These are phyloP conservation scores for Troides oblongomaculatus DNA, from an alignment of 2,888 invertebrate species.

Conservation along the genomic window DNA sequence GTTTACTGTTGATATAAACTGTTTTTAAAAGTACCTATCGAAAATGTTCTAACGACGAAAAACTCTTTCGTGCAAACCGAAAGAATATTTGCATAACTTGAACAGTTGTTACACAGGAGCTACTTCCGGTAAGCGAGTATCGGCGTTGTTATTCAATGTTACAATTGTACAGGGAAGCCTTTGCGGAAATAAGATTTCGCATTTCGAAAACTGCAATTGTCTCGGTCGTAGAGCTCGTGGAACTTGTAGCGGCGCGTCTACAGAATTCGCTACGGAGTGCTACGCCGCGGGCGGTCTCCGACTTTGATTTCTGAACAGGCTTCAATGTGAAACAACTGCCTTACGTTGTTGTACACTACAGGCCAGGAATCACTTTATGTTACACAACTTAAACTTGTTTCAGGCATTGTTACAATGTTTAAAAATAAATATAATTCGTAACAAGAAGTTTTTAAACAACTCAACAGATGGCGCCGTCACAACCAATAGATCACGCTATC, in stretches of 20 bases:
- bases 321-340: too few relatives aligned
- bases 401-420: too few relatives aligned
- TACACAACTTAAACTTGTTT: too few relatives aligned
- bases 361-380: too few relatives aligned
- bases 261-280: neutral
- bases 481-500: too few relatives aligned
- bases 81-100: slow-evolving; percentile 22
- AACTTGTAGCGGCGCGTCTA: slow-evolving; percentile 13
- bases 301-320: slow-evolving; percentile 12
- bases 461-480: too few relatives aligned
- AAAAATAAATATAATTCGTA: too few relatives aligned
- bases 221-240: neutral
- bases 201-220: slow-evolving; percentile 27
- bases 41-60: slow-evolving; percentile 2
- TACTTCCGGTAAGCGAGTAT: slow-evolving; percentile 7
- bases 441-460: too few relatives aligned
- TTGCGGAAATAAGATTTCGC: slow-evolving; percentile 17
- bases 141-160: slow-evolving; percentile 16
- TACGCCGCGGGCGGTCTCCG: neutral
- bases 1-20: too few relatives aligned
- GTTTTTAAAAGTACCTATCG: neutral
- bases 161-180: slow-evolving; percentile 16
- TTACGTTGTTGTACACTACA: too few relatives aligned
- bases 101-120: slow-evolving; percentile 11
- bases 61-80: slow-evolving; percentile 5